Evolutionary conservation across 2,888 invertebrate genomes (phyloP).

Genomic region (Oegoconia quadripuncta): DNA sequence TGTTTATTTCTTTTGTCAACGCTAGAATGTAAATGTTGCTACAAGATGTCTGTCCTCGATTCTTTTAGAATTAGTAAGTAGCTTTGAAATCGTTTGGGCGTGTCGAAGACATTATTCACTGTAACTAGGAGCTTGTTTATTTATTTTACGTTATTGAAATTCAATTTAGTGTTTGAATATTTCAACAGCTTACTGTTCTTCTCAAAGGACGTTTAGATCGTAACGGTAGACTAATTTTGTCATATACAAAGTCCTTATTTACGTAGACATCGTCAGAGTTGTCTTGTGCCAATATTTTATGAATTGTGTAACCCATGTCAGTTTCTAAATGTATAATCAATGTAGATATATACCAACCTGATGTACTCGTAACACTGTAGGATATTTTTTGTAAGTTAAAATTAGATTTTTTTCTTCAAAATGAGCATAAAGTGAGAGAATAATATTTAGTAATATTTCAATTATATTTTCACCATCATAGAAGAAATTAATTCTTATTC

Average conservation of each 20-base stretch:
- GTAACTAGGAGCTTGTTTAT: too few relatives aligned
- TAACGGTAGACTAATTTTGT: neutral
- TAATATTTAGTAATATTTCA: slow-evolving; percentile 19
- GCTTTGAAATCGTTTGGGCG: too few relatives aligned
- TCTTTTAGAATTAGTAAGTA: too few relatives aligned
- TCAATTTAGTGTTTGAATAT: too few relatives aligned
- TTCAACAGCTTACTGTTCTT: too few relatives aligned
- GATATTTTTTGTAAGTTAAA: neutral
- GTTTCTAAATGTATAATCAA: neutral
- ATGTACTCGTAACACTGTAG: too few relatives aligned
- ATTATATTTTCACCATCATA: slow-evolving; percentile 20
- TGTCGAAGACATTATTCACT: too few relatives aligned
- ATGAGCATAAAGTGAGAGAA: slow-evolving; percentile 2
- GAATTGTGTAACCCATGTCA: neutral
- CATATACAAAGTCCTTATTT: slow-evolving; percentile 14
- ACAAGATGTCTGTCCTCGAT: too few relatives aligned
- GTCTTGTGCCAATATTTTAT: slow-evolving; percentile 59
- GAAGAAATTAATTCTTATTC: slow-evolving; percentile 24
- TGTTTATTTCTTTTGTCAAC: too few relatives aligned
- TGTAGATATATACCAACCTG: neutral
- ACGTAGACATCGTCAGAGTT: slow-evolving; percentile 36
- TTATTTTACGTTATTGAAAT: too few relatives aligned
- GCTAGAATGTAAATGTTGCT: too few relatives aligned
- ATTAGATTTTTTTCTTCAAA: slow-evolving; percentile 1
- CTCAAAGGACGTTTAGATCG: too few relatives aligned